These are phyloP conservation scores for Coenonympha arcania DNA, from an alignment of 2,888 invertebrate species.

Conservation along the genomic window DNA sequence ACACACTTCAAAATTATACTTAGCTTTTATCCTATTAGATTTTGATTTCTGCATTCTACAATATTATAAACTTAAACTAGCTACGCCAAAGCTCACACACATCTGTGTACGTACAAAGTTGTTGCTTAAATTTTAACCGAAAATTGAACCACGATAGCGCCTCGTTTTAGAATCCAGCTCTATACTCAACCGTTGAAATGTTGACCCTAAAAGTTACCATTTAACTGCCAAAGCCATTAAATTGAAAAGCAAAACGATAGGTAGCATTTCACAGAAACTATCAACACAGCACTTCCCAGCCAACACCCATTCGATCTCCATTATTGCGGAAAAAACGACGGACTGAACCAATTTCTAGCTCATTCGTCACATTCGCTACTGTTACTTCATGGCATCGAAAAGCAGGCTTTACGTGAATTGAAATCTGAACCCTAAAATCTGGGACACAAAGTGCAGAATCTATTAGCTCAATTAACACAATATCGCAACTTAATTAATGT, in stretches of 20 bases:
- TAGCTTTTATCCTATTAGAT: too few relatives aligned
- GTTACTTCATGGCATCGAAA: constrained; percentile 3
- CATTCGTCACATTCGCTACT: constrained; percentile 29
- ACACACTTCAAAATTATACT: too few relatives aligned
- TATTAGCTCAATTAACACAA: background rate
- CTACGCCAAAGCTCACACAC: too few relatives aligned
- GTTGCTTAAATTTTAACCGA: too few relatives aligned
- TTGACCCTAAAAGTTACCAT: too few relatives aligned
- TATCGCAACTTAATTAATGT: constrained; percentile 1
- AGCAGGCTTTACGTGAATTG: background rate
- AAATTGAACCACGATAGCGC: too few relatives aligned
- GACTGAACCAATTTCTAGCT: constrained; percentile 28
- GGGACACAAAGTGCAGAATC: background rate
- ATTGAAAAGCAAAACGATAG: constrained; percentile 15
- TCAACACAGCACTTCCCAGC: constrained; percentile 17
- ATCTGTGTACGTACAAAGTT: too few relatives aligned
- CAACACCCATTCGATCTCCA: constrained; percentile 18
- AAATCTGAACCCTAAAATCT: constrained; percentile 1
- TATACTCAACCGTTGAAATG: too few relatives aligned
- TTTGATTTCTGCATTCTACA: too few relatives aligned
- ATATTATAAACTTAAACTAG: too few relatives aligned
- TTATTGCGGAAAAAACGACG: constrained; percentile 25
- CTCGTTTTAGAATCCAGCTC: too few relatives aligned
- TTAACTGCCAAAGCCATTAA: background rate
- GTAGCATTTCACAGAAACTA: constrained; percentile 14